Percentiles rank a stretch among this genome's conserved stretches.
phyloP scores from a whole-genome alignment of 2,888 invertebrate species.

The Drosophila stalkeri region DNA sequence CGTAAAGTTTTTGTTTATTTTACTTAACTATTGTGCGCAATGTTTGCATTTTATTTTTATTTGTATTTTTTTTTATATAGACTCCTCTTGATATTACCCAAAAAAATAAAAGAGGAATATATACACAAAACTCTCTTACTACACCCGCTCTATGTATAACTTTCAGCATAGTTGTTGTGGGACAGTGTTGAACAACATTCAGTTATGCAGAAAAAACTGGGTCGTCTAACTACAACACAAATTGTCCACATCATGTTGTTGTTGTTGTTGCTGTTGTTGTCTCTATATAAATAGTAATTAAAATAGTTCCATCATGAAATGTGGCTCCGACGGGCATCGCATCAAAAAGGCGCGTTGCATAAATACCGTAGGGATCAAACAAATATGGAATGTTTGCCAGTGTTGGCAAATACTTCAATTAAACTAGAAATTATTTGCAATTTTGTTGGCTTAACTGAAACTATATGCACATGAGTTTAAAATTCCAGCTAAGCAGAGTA shows the following conservation, averaged over 20 bases:
- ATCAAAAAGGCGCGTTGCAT: not conserved
- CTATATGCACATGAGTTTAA: not conserved
- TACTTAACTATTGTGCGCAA: constrained; percentile 49
- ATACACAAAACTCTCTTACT: not conserved
- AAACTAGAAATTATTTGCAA: constrained; percentile 1
- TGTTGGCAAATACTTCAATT: constrained; percentile 10
- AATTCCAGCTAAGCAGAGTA: not conserved
- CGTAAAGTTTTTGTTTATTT: constrained; percentile 64
- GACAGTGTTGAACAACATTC: constrained; percentile 42
- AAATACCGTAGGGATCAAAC: constrained; percentile 4
- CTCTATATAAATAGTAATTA: constrained; percentile 26
- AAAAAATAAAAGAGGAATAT: not conserved
- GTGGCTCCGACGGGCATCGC: not conserved
- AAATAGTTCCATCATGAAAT: constrained; percentile 20
- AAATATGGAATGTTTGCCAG: constrained; percentile 4
- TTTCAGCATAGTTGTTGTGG: constrained; percentile 8
- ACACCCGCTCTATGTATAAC: constrained; percentile 2
- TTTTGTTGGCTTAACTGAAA: not conserved
- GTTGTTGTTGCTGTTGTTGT: not conserved
- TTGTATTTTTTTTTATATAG: not conserved
- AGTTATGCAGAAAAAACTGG: constrained; percentile 35
- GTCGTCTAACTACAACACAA: constrained; percentile 19
- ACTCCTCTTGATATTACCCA: not conserved
- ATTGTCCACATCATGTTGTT: not conserved
- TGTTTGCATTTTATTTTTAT: constrained; percentile 43